A percentile compares a stretch with the other conserved stretches of the same genome.
phyloP scores from a whole-genome alignment of 2,888 invertebrate species.

The Synergus umbraculus region DNA sequence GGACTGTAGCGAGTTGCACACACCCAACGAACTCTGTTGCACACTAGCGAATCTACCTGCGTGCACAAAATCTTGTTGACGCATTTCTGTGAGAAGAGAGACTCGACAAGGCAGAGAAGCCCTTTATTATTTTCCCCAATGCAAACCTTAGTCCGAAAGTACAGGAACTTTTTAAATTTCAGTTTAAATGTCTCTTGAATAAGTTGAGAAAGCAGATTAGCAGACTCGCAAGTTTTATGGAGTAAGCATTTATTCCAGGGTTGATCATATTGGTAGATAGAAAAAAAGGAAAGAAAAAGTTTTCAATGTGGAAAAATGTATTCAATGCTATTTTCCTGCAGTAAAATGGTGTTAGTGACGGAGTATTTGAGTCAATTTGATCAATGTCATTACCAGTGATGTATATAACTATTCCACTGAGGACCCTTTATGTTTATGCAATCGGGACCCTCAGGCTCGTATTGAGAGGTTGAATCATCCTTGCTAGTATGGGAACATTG shows the following conservation, averaged over 20 bases:
- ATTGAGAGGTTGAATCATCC: too few relatives aligned
- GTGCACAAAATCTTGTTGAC: constrained; percentile 20
- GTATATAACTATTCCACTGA: too few relatives aligned
- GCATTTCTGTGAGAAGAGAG: constrained; percentile 13
- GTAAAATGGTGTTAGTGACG: too few relatives aligned
- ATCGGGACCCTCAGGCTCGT: neutral
- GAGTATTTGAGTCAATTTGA: too few relatives aligned
- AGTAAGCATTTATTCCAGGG: too few relatives aligned
- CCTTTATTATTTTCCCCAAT: constrained; percentile 17
- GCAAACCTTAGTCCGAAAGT: neutral
- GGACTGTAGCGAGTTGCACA: constrained; percentile 44
- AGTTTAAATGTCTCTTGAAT: neutral
- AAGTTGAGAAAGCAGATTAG: neutral
- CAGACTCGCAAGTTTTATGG: too few relatives aligned
- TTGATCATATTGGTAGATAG: too few relatives aligned
- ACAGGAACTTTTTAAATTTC: neutral
- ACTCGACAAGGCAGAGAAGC: neutral
- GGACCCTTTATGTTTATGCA: neutral
- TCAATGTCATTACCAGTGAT: too few relatives aligned
- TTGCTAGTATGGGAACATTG: neutral
- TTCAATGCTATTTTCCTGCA: too few relatives aligned
- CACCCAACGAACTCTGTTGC: neutral
- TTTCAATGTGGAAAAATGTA: too few relatives aligned
- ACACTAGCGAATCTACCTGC: neutral
- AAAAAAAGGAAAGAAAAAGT: too few relatives aligned